phyloP scores from a whole-genome alignment of 2,797 vertebrate genomes.

The Lindbergichthys nudifrons region DNA sequence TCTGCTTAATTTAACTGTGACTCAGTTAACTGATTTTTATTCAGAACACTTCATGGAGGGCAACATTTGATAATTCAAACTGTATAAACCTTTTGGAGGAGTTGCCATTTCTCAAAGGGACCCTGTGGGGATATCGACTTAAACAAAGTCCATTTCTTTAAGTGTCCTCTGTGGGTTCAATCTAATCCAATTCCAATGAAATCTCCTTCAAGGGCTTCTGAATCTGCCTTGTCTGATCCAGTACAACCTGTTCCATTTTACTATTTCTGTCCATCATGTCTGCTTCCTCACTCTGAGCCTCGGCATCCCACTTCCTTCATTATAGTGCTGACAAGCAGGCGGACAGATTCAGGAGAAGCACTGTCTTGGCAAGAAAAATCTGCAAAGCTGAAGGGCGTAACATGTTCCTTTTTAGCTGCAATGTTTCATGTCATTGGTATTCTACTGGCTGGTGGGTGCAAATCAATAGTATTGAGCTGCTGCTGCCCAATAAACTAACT shows the following conservation, averaged over 20 bases:
- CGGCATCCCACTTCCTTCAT: slow-evolving; percentile 27
- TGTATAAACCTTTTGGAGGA: slow-evolving; percentile 3
- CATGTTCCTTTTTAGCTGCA: slow-evolving; percentile 64
- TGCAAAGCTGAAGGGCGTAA: slow-evolving; percentile 49
- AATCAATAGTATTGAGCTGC: slow-evolving; percentile 82
- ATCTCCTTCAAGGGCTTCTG: slow-evolving; percentile 20
- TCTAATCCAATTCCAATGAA: slow-evolving; percentile 40
- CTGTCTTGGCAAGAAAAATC: neutral
- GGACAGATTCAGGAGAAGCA: slow-evolving; percentile 22
- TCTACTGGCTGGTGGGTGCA: slow-evolving; percentile 66
- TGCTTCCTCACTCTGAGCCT: slow-evolving; percentile 11
- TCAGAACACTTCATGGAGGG: slow-evolving; percentile 4
- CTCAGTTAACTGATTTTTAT: slow-evolving; percentile 16
- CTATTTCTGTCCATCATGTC: slow-evolving; percentile 17
- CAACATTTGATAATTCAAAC: slow-evolving; percentile 1
- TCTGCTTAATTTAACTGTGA: slow-evolving; percentile 19
- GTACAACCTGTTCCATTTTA: slow-evolving; percentile 18
- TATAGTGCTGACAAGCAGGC: slow-evolving; percentile 30
- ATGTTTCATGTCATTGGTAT: slow-evolving; percentile 81
- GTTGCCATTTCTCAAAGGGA: slow-evolving; percentile 21
- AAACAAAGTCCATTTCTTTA: slow-evolving; percentile 15
- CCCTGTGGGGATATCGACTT: slow-evolving; percentile 17
- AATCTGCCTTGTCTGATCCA: slow-evolving; percentile 14
- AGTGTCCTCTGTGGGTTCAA: slow-evolving; percentile 14
- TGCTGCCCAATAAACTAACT: slow-evolving; percentile 80